phyloP scores from a whole-genome alignment of 1,140 invertebrate species.

The Metopolophium dirhodum region DNA sequence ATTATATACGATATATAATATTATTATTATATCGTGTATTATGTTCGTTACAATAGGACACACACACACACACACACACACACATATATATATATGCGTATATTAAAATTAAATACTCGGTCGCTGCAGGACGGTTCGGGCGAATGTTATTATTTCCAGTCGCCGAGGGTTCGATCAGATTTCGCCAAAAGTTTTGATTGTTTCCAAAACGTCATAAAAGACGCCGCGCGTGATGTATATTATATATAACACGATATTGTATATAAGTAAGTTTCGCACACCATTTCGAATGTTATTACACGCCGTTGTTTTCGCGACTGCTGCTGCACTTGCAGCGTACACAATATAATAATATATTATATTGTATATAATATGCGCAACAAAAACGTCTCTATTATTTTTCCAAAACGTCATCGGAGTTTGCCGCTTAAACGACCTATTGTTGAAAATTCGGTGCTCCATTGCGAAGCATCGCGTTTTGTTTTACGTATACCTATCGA shows the following conservation, averaged over 20 bases:
- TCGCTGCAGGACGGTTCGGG: background rate
- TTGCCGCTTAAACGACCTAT: background rate
- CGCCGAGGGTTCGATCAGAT: constrained; percentile 54
- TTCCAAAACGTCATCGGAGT: background rate
- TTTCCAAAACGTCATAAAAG: constrained; percentile 55
- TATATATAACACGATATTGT: background rate
- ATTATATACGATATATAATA: background rate
- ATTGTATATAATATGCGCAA: background rate
- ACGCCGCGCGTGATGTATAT: constrained; percentile 9
- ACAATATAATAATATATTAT: background rate
- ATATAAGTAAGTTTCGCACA: constrained; percentile 32
- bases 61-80: background rate
- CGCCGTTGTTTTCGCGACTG: constrained; percentile 12
- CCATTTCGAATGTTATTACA: constrained; percentile 42
- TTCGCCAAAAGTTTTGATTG: constrained; percentile 55
- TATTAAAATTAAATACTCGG: constrained; percentile 37
- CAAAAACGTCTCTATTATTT: constrained; percentile 38
- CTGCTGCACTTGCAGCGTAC: background rate
- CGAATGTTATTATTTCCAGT: constrained; percentile 51
- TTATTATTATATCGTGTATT: background rate
- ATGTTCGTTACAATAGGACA: background rate
- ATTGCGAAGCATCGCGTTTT: background rate
- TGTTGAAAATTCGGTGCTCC: background rate
- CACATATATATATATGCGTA: background rate
- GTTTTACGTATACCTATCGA: background rate